Conservation (phyloP, 2,888 invertebrate genomes). For the Drosophila imparisetae region DNA sequence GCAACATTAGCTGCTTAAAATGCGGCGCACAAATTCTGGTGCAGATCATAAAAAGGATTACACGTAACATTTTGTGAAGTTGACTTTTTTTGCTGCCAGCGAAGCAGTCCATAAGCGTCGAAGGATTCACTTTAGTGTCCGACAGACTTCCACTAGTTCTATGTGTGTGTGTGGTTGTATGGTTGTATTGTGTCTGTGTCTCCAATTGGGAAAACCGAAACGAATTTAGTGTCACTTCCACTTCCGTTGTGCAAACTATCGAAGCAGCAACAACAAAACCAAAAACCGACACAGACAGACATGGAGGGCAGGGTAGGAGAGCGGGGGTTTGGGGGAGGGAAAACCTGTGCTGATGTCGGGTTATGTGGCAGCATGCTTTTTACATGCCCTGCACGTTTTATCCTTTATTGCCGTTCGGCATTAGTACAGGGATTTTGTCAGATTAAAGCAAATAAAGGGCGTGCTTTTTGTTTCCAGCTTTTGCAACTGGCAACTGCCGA, state of each 20-base stretch:
- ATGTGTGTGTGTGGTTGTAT: conserved; percentile 6
- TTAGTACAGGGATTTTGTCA: conserved; percentile 76
- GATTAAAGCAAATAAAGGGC: conserved; percentile 78
- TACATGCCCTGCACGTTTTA: conserved; percentile 79
- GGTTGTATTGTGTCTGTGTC: conserved; percentile 25
- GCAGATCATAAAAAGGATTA: conserved; percentile 80
- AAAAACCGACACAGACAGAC: conserved; percentile 35
- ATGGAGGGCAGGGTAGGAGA: background rate
- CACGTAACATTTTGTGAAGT: conserved; percentile 75
- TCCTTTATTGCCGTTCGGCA: conserved; percentile 82
- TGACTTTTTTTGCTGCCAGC: conserved; percentile 39
- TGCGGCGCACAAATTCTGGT: conserved; percentile 69
- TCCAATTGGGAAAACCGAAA: conserved; percentile 74
- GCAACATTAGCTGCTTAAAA: conserved; percentile 61
- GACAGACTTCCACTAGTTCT: conserved; percentile 12
- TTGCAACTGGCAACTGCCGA: conserved; percentile 45
- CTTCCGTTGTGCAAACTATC: conserved; percentile 79
- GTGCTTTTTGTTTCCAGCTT: conserved; percentile 73
- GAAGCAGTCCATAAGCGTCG: conserved; percentile 48
- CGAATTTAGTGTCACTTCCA: conserved; percentile 79
- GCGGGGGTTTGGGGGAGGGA: background rate
- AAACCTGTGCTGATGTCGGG: conserved; percentile 10
- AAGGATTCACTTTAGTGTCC: conserved; percentile 43
- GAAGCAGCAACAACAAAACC: conserved; percentile 50
- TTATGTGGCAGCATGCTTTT: conserved; percentile 54